These are phyloP conservation scores for Pachycephala philippinensis DNA, from an alignment of 2,113 vertebrate species.

Conservation along the genomic window DNA sequence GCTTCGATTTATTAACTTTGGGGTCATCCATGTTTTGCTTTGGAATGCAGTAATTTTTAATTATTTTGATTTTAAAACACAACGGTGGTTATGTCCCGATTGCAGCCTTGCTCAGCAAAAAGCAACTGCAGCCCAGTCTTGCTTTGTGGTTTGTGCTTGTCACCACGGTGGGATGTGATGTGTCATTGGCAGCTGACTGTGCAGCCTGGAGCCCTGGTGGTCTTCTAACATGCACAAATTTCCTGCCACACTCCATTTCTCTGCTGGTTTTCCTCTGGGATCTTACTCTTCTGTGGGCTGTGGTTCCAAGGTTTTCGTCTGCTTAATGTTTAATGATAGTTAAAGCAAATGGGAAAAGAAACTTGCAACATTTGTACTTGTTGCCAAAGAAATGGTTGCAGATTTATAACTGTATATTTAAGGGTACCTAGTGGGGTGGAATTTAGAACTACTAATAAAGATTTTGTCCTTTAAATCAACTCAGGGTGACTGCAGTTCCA, in stretches of 20 bases:
- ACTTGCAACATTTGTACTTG: neutral
- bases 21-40: neutral
- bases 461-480: neutral
- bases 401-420: neutral
- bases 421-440: neutral
- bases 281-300: neutral
- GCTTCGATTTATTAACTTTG: neutral
- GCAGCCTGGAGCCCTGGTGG: neutral
- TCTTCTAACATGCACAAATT: neutral
- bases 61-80: neutral
- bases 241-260: neutral
- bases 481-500: neutral
- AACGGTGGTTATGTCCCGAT: accelerated
- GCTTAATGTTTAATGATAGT: neutral
- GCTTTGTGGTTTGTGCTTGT: neutral
- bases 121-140: neutral
- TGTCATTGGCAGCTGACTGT: neutral
- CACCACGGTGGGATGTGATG: neutral
- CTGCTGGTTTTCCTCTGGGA: neutral
- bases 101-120: neutral
- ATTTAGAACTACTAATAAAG: neutral
- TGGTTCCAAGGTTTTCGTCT: neutral
- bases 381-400: neutral
- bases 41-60: neutral
- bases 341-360: neutral